phyloP scores from a whole-genome alignment of 2,888 invertebrate genomes.

The Epirrhoe alternata region DNA sequence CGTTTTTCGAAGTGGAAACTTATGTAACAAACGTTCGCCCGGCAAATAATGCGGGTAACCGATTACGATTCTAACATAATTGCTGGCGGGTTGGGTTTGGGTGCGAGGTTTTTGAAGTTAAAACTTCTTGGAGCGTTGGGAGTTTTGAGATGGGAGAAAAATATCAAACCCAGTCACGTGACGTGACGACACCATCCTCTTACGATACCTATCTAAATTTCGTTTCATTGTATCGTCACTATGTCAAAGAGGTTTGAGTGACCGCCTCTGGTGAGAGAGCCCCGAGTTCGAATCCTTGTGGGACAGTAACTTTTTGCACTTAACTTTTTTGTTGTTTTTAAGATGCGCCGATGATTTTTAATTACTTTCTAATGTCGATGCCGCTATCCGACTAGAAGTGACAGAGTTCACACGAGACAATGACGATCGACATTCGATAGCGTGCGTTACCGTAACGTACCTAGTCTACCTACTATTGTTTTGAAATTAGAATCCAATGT shows the following conservation, averaged over 20 bases:
- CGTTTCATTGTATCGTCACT: no score
- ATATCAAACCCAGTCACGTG: no score
- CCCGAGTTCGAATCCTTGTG: no score
- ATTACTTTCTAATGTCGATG: constrained; percentile 77
- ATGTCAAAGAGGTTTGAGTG: no score
- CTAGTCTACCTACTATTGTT: constrained; percentile 68
- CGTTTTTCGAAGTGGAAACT: constrained; percentile 67
- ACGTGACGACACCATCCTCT: no score
- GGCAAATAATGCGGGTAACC: constrained; percentile 69
- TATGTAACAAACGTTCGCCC: constrained; percentile 64
- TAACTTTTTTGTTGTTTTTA: no score
- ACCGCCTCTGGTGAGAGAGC: no score
- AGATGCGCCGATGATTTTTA: constrained; percentile 63
- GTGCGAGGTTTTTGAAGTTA: constrained; percentile 61
- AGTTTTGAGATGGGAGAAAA: no score
- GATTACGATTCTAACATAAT: constrained; percentile 73
- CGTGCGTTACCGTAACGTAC: constrained; percentile 63
- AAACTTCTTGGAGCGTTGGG: no score
- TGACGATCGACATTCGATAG: constrained; percentile 61
- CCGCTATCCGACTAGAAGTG: constrained; percentile 66
- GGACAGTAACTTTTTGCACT: no score
- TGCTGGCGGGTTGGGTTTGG: constrained; percentile 51
- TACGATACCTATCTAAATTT: no score
- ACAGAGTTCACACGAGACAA: constrained; percentile 74
- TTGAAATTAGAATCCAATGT: constrained; percentile 69